Conservation (phyloP, 2,113 vertebrate species). For the Ascaphus truei region DNA sequence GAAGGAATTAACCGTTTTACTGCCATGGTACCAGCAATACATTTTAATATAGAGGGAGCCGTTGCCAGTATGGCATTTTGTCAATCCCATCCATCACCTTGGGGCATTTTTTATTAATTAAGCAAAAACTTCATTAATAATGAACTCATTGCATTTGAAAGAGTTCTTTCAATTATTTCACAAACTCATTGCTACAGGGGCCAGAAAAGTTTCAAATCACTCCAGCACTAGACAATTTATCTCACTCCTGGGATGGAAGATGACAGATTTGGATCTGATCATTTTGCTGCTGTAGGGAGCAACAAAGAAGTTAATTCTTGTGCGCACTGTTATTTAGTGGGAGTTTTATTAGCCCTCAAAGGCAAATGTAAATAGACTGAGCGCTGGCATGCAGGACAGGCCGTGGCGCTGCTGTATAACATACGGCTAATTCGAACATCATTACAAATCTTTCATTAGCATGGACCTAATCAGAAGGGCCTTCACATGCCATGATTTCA, state of each 20-base stretch:
- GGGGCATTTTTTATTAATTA: conserved; percentile 11
- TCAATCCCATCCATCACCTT: not conserved
- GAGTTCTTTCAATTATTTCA: conserved; percentile 6
- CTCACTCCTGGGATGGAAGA: not conserved
- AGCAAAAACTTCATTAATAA: conserved; percentile 12
- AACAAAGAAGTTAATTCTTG: conserved; percentile 13
- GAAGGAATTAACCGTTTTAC: no score
- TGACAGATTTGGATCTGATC: conserved; percentile 9
- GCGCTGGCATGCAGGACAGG: conserved; percentile 14
- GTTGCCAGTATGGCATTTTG: not conserved
- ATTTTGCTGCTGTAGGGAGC: not conserved
- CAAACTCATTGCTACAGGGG: not conserved
- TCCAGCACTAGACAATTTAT: not conserved
- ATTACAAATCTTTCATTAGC: not conserved
- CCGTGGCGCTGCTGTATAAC: not conserved
- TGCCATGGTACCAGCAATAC: not conserved
- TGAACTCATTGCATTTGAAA: not conserved
- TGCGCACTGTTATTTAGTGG: conserved; percentile 21
- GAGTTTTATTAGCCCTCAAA: conserved; percentile 2
- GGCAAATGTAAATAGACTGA: conserved; percentile 17
- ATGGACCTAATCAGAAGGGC: not conserved
- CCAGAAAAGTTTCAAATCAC: not conserved
- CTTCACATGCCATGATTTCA: no score
- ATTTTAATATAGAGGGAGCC: not conserved
- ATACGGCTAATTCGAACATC: not conserved